These are phyloP conservation scores for Passer domesticus DNA, from an alignment of 2,113 vertebrate genomes.

Conservation along the genomic window DNA sequence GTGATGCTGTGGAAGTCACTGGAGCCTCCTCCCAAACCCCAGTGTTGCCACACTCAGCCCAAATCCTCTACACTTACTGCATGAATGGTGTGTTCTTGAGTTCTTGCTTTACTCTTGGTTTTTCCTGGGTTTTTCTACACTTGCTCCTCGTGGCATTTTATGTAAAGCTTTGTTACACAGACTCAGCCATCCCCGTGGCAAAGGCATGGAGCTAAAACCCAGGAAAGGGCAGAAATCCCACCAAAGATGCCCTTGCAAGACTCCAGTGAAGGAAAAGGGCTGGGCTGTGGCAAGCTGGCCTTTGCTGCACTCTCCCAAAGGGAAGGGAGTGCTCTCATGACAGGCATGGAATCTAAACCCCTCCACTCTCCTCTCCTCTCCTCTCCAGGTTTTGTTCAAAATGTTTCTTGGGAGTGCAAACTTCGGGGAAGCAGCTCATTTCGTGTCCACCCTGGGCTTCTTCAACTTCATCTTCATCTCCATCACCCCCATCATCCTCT, in stretches of 20 bases:
- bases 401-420: conserved; percentile 98
- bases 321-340: neutral
- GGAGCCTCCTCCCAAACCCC: neutral
- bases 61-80: neutral
- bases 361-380: neutral
- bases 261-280: neutral
- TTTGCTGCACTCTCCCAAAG: neutral
- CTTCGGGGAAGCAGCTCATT: conserved; percentile 94
- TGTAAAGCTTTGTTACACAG: neutral
- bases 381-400: conserved; percentile 91
- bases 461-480: conserved; percentile 98
- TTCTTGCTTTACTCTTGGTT: neutral
- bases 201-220: accelerated
- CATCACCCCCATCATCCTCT: conserved; percentile 90
- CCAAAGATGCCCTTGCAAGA: neutral
- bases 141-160: neutral
- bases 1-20: neutral
- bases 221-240: neutral
- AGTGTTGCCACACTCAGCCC: neutral
- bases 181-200: accelerated
- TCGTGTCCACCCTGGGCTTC: conserved; percentile 95
- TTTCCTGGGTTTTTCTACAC: neutral
- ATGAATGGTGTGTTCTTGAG: neutral
- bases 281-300: neutral
- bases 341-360: neutral